Evolutionary conservation across 1,140 invertebrate genomes (phyloP), one percentile per base, ranked within the genome.

Genomic region (Drosophila tropicalis): DNA sequence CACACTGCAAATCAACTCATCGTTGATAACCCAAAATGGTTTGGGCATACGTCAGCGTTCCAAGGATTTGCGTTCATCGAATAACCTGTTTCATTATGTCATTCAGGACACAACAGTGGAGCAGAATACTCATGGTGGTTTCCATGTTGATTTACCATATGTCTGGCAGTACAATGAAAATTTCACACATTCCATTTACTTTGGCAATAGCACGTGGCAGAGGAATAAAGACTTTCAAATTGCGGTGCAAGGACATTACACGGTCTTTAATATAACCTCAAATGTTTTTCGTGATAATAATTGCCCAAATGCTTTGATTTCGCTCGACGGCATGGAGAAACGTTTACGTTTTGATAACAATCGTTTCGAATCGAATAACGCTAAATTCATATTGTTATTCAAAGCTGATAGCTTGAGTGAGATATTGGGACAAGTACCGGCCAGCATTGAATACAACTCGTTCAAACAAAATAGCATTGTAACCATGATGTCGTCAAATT

Each of bases 271-370:
- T 72, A 95, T 99, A 47, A 96, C 96, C 0, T 94, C 95, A 65
- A 99, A 98, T 91, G 93, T 94, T 9, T 99, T 99, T 87, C 94
- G 95, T 1, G 95, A 96, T 39, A 99, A 99, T 90, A 92, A 93
- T 5, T 99, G 98, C 81, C 95, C 95, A 64, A 93, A 92, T 9
- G 97, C 98, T 0, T 92, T 99, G 13, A 94, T 99, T 2, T 95
- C 96, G 0, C 93, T 99, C 4, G 93, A 95, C 63, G 99, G 99
- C 13, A 99, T 99, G 98, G 99, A 99, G 92, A 99, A 99, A 92
- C 95, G 96, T 80, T 94, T 99, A 93, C 68, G 95, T 29, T 96
- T 99, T 70, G 94, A 95, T 94, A 92, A 95, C 81, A 95, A 96
- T 93, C 90, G 96, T 61, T 96, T 99, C 41, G 94, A 95, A 73